Percentiles rank a stretch among this genome's conserved stretches.
phyloP scores from a whole-genome alignment of 2,888 invertebrate species.

The Pasiphila rectangulata region DNA sequence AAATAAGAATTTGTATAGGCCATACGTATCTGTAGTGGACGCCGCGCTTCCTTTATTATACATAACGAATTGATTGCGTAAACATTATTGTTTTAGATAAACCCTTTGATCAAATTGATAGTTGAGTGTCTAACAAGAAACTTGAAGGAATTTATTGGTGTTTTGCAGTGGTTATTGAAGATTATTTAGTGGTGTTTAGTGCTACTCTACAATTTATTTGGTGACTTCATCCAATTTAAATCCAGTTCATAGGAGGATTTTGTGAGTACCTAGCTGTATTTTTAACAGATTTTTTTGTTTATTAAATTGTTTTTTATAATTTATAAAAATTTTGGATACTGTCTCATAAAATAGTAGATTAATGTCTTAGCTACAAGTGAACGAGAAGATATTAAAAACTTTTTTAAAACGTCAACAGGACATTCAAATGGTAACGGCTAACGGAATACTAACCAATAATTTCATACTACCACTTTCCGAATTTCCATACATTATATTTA shows the following conservation, averaged over 20 bases:
- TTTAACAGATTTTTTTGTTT: not conserved
- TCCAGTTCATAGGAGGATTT: conserved; percentile 58
- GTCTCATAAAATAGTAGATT: too few species aligned
- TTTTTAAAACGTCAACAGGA: too few species aligned
- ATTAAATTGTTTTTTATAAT: conserved; percentile 13
- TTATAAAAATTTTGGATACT: not conserved
- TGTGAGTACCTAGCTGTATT: conserved; percentile 57
- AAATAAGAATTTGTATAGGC: conserved; percentile 80
- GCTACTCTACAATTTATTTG: conserved; percentile 53
- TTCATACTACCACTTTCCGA: too few species aligned
- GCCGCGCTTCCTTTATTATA: conserved; percentile 54
- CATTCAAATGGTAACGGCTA: not conserved
- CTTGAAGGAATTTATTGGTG: conserved; percentile 58
- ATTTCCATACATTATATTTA: too few species aligned
- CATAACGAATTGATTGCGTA: conserved; percentile 47
- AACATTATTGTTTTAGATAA: conserved; percentile 43
- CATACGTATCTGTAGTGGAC: conserved; percentile 75
- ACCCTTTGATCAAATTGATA: conserved; percentile 36
- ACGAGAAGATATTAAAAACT: too few species aligned
- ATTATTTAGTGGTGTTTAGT: conserved; percentile 66
- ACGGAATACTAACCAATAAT: not conserved
- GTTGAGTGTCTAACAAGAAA: conserved; percentile 65
- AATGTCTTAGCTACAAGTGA: too few species aligned
- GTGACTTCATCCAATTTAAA: conserved; percentile 42
- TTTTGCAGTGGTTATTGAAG: conserved; percentile 57